Percentiles rank a stretch among this genome's conserved stretches.
Conservation (phyloP, 2,113 vertebrate species). For the Amazona guildingii region DNA sequence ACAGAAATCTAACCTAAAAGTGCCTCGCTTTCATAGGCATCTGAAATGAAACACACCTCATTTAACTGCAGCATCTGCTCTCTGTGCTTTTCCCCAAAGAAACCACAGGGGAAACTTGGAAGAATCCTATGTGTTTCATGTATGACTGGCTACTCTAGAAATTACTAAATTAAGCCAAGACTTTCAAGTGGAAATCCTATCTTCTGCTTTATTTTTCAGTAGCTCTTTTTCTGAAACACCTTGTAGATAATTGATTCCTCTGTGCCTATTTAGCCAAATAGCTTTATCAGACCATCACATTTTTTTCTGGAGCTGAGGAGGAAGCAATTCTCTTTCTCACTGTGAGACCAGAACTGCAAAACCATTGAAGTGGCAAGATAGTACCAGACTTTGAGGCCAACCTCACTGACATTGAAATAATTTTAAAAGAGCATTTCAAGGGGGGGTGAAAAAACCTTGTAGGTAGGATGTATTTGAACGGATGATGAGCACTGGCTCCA, state of each 20-base stretch:
- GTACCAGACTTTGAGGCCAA: not conserved
- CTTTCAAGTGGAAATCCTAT: not conserved
- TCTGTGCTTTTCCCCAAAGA: not conserved
- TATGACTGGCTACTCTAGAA: not conserved
- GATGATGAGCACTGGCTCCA: not conserved
- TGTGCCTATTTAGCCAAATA: not conserved
- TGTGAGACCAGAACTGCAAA: not conserved
- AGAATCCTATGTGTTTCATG: not conserved
- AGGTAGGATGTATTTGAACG: not conserved
- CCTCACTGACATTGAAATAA: not conserved
- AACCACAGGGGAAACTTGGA: not conserved
- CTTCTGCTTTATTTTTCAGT: not conserved
- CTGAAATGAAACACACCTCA: not conserved
- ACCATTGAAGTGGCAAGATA: not conserved
- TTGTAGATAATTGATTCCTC: not conserved
- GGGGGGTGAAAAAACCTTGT: rapidly evolving
- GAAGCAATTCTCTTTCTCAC: not conserved
- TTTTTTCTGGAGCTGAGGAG: not conserved
- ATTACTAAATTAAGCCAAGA: not conserved
- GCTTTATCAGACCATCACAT: not conserved
- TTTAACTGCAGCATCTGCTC: not conserved
- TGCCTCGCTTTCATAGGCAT: not conserved
- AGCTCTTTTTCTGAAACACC: not conserved
- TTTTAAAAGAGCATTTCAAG: not conserved
- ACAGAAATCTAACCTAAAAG: conserved; percentile 25